Percentiles rank a stretch among this genome's conserved stretches.
phyloP scores from a whole-genome alignment of 2,888 invertebrate species.

The Scaptomyza reducta region DNA sequence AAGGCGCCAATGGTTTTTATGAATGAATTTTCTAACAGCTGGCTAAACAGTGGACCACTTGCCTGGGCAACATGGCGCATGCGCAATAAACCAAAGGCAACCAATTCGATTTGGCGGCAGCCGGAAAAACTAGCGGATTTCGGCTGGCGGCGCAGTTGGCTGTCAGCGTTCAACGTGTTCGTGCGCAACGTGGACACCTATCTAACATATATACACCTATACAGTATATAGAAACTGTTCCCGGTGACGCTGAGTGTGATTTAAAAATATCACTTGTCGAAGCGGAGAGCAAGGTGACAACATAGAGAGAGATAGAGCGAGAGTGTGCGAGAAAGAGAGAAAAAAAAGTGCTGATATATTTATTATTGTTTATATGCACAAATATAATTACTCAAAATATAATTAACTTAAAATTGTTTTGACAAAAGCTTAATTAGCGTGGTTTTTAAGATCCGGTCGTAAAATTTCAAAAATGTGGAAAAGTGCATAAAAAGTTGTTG shows the following conservation, averaged over 20 bases:
- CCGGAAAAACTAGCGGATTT: constrained; percentile 61
- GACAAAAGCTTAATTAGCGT: constrained; percentile 17
- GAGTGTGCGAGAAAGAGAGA: not conserved
- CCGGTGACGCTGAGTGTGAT: constrained; percentile 32
- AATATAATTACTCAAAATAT: constrained; percentile 25
- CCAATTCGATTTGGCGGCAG: constrained; percentile 38
- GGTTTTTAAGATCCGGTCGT: not conserved
- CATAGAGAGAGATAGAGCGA: constrained; percentile 9
- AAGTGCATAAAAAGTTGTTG: constrained; percentile 8
- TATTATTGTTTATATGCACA: constrained; percentile 35
- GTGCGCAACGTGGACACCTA: constrained; percentile 48
- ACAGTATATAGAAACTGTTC: constrained; percentile 7
- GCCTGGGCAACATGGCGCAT: constrained; percentile 65
- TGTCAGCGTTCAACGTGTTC: constrained; percentile 69
- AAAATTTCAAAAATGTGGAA: constrained; percentile 5
- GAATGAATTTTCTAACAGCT: constrained; percentile 61
- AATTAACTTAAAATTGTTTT: constrained; percentile 28
- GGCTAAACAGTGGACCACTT: constrained; percentile 18
- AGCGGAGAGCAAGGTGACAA: constrained; percentile 34
- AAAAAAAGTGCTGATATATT: constrained; percentile 34
- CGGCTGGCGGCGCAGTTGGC: constrained; percentile 71
- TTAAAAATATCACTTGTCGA: constrained; percentile 54
- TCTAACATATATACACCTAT: not conserved
- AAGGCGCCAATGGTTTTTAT: constrained; percentile 60
- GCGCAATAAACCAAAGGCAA: constrained; percentile 35